Percentiles rank a stretch among this genome's conserved stretches.
Conservation (phyloP, 1,140 invertebrate species). For the Amphibalanus amphitrite region DNA sequence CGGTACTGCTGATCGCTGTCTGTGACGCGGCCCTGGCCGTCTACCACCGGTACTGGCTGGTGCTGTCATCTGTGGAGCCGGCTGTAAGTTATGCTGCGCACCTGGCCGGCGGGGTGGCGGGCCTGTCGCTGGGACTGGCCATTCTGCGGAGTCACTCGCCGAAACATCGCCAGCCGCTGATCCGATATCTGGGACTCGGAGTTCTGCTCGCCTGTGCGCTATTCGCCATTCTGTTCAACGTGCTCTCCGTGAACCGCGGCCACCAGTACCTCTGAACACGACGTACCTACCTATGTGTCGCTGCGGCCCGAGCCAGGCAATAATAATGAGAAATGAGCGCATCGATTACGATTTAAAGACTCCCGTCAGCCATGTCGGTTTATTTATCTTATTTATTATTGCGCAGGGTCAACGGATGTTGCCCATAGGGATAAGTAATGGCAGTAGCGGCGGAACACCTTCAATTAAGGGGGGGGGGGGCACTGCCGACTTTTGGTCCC, state of each 20-base stretch:
- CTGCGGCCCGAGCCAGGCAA: no score
- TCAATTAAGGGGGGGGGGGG: no score
- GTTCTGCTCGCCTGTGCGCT: slow-evolving; percentile 80
- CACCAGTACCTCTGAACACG: no score
- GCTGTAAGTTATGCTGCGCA: slow-evolving; percentile 89
- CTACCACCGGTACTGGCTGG: slow-evolving; percentile 69
- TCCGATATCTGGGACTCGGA: slow-evolving; percentile 89
- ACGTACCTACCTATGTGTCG: no score
- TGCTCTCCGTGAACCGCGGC: neutral
- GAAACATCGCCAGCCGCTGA: slow-evolving; percentile 45
- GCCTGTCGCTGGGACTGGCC: slow-evolving; percentile 69
- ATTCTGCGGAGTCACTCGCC: slow-evolving; percentile 53
- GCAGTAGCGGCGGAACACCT: no score
- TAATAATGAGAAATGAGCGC: no score
- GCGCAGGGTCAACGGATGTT: no score
- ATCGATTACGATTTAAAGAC: no score
- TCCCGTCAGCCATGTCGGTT: no score
- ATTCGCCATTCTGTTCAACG: slow-evolving; percentile 84
- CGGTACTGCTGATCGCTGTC: slow-evolving; percentile 23
- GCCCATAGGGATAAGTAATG: no score
- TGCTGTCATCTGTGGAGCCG: slow-evolving; percentile 29
- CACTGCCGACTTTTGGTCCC: no score
- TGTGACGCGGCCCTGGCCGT: slow-evolving; percentile 83
- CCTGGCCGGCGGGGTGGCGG: slow-evolving; percentile 73
- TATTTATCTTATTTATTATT: no score